Conservation (phyloP, 1,140 invertebrate genomes). For the Solenopsis invicta region DNA sequence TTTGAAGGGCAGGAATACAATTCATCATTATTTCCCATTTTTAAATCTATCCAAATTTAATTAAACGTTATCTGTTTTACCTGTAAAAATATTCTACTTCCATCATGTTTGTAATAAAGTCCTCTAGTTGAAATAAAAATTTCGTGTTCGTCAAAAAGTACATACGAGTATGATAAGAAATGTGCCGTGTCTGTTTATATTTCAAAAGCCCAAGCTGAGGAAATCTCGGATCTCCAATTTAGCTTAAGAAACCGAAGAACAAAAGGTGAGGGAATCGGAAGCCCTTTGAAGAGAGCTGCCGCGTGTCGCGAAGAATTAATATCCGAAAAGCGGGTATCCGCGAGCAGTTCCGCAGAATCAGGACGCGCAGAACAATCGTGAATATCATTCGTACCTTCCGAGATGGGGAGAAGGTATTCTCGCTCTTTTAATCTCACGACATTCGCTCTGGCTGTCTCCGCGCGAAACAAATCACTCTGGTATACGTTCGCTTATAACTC, state of each 20-base stretch:
- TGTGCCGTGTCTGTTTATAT: neutral
- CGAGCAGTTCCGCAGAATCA: conserved; percentile 35
- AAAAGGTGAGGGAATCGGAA: conserved; percentile 19
- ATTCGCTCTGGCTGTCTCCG: conserved; percentile 30
- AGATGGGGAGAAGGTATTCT: conserved; percentile 36
- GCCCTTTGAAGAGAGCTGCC: neutral
- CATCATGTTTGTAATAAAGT: too few species aligned
- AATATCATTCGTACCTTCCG: conserved; percentile 30
- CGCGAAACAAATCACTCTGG: conserved; percentile 53
- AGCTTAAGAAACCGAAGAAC: neutral
- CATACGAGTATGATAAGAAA: neutral
- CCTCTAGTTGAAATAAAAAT: conserved; percentile 1
- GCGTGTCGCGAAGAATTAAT: conserved; percentile 36
- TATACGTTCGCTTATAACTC: conserved; percentile 52
- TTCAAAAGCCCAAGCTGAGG: neutral
- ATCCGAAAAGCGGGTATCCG: conserved; percentile 33
- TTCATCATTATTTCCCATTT: neutral
- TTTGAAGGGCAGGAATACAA: neutral
- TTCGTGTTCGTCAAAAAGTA: neutral
- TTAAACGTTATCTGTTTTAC: neutral
- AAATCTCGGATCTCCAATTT: neutral
- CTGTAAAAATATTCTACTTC: neutral
- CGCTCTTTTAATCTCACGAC: conserved; percentile 61
- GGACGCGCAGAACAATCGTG: conserved; percentile 43
- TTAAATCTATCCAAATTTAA: neutral